Base-by-base conservation (phyloP, 2,888 invertebrate genomes). In the Ophion ellenae region DNA sequence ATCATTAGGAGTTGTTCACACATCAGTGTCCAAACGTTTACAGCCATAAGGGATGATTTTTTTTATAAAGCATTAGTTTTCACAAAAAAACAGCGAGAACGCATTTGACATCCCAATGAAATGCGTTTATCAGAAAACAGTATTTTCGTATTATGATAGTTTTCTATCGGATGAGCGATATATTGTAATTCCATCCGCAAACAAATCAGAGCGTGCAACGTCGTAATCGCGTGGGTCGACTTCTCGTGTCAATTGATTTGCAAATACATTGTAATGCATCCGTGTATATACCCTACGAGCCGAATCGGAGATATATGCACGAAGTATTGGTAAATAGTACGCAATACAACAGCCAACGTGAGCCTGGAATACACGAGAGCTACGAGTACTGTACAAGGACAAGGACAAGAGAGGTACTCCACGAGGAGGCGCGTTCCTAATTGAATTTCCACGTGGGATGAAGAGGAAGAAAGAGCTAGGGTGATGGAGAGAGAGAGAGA, bases 381-480 rank as follows among this genome's bases (percentile, higher is more conserved):
- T 47, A 66, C 83, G 83, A 73, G 73, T 80, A 77, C 80, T 73
- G 32, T 81, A 86, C 84, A 74, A 86, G 84, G 86, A 82, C 84
- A 86, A 87, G 86, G 84, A 84, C 86, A 83, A 83, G 85, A 78
- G 76, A 77, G 84, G 73, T 82, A 78, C 80, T 77, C 76, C 45
- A 45, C 45, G 80, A 73, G 77, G 59, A 87, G 83, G 80, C 80
- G 80, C 82, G 83, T 82, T 86, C 85, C 87, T 88, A 86, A 88
- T 88, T 88, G 86, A 88, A 86, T 88, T 88, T 88, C 87, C 87
- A 87, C 83, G 87, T 88, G 86, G 86, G 85, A 84, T 78, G 84
- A 87, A 86, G 83, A 67, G 73, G 64, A 75, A 75, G 32, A 32
- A 32, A 32, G 4, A 32, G 32, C 4, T 4, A 32, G 32, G 32